phyloP scores from a whole-genome alignment of 2,113 vertebrate species.

The Opisthocomus hoazin region DNA sequence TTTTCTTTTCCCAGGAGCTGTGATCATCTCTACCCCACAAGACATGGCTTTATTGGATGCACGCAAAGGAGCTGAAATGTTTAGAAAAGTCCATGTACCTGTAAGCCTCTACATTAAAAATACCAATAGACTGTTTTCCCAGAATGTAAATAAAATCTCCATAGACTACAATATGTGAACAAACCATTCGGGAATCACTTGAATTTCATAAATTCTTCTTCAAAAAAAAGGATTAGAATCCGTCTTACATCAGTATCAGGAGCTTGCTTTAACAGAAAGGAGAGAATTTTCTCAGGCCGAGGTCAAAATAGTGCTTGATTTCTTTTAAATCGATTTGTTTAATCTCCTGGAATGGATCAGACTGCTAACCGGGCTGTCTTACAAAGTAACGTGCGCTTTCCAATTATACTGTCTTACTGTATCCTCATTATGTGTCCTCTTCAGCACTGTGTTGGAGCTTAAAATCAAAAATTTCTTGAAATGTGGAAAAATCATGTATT shows the following conservation, averaged over 20 bases:
- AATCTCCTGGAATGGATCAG: not conserved
- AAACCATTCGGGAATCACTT: not conserved
- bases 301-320: not conserved
- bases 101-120: slow-evolving; percentile 72
- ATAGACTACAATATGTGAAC: not conserved
- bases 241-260: not conserved
- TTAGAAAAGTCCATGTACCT: slow-evolving; percentile 91
- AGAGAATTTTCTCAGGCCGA: not conserved
- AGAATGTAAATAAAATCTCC: not conserved
- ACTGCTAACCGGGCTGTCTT: not conserved
- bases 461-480: not conserved
- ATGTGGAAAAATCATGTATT: not conserved
- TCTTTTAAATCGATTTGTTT: not conserved
- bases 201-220: not conserved
- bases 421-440: not conserved
- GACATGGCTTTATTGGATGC: slow-evolving; percentile 93
- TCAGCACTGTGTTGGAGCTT: not conserved
- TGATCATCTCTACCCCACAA: slow-evolving; percentile 95
- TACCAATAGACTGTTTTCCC: not conserved
- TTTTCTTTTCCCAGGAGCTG: slow-evolving; percentile 79
- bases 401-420: not conserved
- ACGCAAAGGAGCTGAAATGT: slow-evolving; percentile 92
- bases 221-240: not conserved
- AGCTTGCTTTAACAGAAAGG: not conserved
- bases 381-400: rapidly evolving